Evolutionary conservation across 35 echinoderm and acorn worm species (phyloP).

Genomic region (Anneissia japonica): DNA sequence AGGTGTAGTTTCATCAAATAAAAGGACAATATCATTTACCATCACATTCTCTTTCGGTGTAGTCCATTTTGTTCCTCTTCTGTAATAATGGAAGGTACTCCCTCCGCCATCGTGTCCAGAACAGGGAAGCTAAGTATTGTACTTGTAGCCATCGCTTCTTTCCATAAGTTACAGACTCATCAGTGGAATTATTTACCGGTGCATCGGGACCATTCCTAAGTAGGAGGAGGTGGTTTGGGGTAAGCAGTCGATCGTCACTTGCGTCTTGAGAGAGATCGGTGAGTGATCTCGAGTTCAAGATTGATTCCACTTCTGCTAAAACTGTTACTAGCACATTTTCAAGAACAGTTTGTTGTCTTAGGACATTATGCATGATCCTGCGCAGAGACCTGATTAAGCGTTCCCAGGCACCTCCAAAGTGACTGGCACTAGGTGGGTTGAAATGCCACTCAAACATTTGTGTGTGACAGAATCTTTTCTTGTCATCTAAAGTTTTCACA

Average conservation of each 20-base stretch:
- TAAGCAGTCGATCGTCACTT: constrained; percentile 15
- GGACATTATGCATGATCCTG: not conserved
- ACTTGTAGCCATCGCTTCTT: constrained; percentile 43
- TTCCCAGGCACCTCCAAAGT: constrained; percentile 44
- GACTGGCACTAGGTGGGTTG: constrained; percentile 45
- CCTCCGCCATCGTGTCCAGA: constrained; percentile 37
- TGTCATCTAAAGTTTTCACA: not conserved
- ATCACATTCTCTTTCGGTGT: not conserved
- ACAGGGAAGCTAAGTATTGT: constrained; percentile 44
- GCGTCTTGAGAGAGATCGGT: constrained; percentile 26
- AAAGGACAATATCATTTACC: constrained; percentile 27
- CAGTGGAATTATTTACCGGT: not conserved
- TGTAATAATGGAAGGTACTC: constrained; percentile 47
- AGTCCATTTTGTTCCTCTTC: constrained; percentile 33
- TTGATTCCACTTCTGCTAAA: constrained; percentile 17
- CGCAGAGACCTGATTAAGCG: constrained; percentile 20
- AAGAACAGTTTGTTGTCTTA: not conserved
- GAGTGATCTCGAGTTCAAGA: constrained; percentile 43
- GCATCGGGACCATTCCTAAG: not conserved
- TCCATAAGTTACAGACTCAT: too few relatives aligned
- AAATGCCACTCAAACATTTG: constrained; percentile 43
- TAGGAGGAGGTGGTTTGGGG: constrained; percentile 50
- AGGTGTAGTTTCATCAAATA: constrained; percentile 7
- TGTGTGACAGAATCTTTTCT: not conserved
- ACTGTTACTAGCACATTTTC: constrained; percentile 4